phyloP scores from a whole-genome alignment of 2,888 invertebrate genomes.

The Tanypteryx hageni region DNA sequence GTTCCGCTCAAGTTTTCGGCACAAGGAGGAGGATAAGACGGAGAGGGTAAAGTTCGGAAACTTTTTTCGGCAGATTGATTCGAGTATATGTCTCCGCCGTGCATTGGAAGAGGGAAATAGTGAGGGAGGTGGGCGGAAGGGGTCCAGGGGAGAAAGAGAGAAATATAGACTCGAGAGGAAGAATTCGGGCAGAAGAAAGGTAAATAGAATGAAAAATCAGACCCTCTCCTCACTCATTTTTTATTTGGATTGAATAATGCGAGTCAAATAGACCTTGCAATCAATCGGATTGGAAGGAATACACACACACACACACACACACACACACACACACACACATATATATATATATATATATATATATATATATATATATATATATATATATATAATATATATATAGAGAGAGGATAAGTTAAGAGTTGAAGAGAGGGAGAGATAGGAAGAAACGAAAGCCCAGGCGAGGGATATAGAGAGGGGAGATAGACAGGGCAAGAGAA shows the following conservation, averaged over 20 bases:
- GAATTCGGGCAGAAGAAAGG: not conserved
- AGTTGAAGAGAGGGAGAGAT: no score
- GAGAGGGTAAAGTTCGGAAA: not conserved
- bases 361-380: no score
- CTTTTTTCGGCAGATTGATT: not conserved
- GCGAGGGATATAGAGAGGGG: no score
- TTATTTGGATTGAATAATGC: not conserved
- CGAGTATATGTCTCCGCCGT: not conserved
- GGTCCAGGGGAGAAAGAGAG: not conserved
- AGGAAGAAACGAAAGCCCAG: no score
- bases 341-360: no score
- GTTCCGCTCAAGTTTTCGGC: not conserved
- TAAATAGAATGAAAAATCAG: not conserved
- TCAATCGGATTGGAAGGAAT: not conserved
- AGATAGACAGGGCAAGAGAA: not conserved
- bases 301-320: no score
- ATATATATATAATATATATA: no score
- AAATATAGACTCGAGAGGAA: not conserved
- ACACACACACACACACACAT: no score
- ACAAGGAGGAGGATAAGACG: not conserved
- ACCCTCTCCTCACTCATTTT: not conserved
- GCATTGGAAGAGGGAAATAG: not conserved
- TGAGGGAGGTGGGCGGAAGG: not conserved
- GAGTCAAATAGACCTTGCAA: not conserved
- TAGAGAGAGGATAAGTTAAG: no score